Evolutionary conservation across 53 echinoderm and acorn worm genomes (phyloP), one percentile per base, ranked within the genome.

Genomic region (Antedon mediterranea): DNA sequence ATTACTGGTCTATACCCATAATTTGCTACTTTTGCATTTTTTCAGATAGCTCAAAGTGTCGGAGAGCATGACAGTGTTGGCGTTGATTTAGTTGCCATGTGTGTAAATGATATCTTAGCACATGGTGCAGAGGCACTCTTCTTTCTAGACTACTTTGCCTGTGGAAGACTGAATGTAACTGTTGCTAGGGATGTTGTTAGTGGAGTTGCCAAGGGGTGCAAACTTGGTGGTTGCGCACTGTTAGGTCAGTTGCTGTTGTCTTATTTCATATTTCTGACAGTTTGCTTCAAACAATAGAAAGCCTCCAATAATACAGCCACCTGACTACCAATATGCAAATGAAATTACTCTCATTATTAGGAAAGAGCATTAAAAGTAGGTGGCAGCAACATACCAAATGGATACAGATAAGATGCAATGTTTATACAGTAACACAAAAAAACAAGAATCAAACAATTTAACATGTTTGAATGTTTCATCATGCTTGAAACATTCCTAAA

Each of bases 61-160:
- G 80, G 74, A 30, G 80, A 87, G 3, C 98, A 93, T 73, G 29
- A 33, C 26, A 93, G 90, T 28, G 82, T 98, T 20, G 98, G 98
- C 41, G 81, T 87, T 41, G 93, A 98, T 72, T 76, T 98, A 5
- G 98, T 98, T 28, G 98, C 98, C 32, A 98, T 98, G 98, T 98
- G 92, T 57, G 98, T 93, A 32, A 98, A 98, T 74, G 92, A 98
- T 79, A 84, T 93, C 73, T 81, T 98, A 43, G 92, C 93, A 2
- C 89, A 98, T 74, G 92, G 98, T 44, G 90, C 92, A 31, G 98
- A 90, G 84, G 77, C 98, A 3, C 82, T 98, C 31, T 98, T 93
- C 82, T 98, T 93, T 83, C 79, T 98, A 79, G 98, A 97, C 87
- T 98, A 98, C 88, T 93, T 93, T 85, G 83, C 92, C 0, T 93